These are phyloP conservation scores for Tringa solitaria DNA, from an alignment of 2,113 vertebrate species.

Conservation along the genomic window DNA sequence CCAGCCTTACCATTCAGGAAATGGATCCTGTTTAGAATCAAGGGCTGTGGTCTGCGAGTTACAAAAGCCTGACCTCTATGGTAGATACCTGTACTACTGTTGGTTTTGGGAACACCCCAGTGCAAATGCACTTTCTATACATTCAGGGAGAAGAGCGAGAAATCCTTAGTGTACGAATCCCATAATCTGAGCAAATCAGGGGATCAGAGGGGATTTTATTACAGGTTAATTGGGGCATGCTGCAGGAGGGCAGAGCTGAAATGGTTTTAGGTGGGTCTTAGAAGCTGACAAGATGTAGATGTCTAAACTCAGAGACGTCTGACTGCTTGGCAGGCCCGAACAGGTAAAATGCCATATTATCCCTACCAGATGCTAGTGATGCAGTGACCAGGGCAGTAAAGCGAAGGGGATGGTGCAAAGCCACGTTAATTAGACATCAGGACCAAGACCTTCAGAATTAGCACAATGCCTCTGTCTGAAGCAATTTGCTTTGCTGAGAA, in stretches of 20 bases:
- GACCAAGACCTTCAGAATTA: neutral
- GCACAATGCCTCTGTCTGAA: neutral
- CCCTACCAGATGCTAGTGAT: neutral
- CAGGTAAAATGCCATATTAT: fast-evolving
- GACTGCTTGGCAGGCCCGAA: neutral
- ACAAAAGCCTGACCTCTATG: neutral
- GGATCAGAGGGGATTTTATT: neutral
- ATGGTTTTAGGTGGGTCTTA: neutral
- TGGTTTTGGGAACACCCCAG: neutral
- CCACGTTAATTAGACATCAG: fast-evolving
- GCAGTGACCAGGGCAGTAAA: neutral
- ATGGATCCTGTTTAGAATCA: neutral
- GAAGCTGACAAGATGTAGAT: neutral
- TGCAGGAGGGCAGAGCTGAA: neutral
- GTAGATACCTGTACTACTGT: neutral
- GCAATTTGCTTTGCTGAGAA: neutral
- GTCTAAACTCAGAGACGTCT: neutral
- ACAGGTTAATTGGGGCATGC: neutral
- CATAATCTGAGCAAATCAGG: neutral
- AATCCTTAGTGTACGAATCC: neutral
- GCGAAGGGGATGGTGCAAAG: neutral
- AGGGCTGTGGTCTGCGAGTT: neutral
- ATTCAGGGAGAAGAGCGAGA: neutral
- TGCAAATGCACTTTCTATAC: neutral
- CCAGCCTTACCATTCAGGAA: neutral